Percentiles rank a stretch among this genome's conserved stretches.
Evolutionary conservation across 2,888 invertebrate species (phyloP).

Genomic region (Rhingia rostrata): DNA sequence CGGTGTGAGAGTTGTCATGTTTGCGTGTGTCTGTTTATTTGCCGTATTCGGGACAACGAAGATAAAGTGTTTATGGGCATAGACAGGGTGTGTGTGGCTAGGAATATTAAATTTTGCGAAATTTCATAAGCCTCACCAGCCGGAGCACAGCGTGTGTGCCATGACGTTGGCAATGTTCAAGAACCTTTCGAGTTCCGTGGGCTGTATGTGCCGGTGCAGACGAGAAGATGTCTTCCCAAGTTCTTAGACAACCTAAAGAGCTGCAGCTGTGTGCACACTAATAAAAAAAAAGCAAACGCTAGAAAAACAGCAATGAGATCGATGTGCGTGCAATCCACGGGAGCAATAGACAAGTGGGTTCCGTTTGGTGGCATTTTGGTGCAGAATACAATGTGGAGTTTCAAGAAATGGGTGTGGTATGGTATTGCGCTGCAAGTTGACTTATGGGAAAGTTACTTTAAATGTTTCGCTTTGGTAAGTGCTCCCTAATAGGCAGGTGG

Average conservation of each 20-base stretch:
- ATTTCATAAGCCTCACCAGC: conserved; percentile 34
- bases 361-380: background rate
- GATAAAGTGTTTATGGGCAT: conserved; percentile 71
- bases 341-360: conserved; percentile 30
- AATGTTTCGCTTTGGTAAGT: background rate
- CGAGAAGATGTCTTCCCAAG: conserved; percentile 32
- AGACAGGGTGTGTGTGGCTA: conserved; percentile 57
- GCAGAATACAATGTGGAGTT: background rate
- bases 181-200: conserved; percentile 45
- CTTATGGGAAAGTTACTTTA: background rate
- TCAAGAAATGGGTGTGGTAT: conserved; percentile 23
- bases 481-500: background rate
- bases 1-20: background rate
- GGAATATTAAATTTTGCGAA: conserved; percentile 62
- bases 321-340: conserved; percentile 28
- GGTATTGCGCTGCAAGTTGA: background rate
- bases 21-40: conserved; percentile 26
- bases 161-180: conserved; percentile 7
- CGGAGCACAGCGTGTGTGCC: conserved; percentile 32
- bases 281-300: background rate
- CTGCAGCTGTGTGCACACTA: conserved; percentile 39
- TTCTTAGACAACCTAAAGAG: conserved; percentile 58
- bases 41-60: conserved; percentile 60
- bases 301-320: conserved; percentile 8
- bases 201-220: conserved; percentile 21